phyloP scores from a whole-genome alignment of 92 coral and sea anemone genomes.

The Galaxea fascicularis region DNA sequence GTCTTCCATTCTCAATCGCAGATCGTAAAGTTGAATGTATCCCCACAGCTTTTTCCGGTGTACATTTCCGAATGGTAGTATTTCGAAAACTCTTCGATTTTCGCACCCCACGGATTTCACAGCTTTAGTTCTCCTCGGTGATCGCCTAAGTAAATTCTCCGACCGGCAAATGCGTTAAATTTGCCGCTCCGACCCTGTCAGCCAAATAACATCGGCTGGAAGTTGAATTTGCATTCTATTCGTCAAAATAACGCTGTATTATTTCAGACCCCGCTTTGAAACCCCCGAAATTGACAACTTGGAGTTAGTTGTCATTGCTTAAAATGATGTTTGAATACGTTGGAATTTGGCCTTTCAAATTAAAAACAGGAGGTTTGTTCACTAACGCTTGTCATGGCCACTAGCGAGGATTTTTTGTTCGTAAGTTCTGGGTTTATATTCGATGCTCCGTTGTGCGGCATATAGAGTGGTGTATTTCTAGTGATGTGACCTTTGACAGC shows the following conservation, averaged over 20 bases:
- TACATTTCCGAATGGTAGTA: conserved; percentile 43
- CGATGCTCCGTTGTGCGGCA: conserved; percentile 25
- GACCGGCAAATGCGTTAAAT: conserved; percentile 35
- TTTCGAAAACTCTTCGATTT: conserved; percentile 5
- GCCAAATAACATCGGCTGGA: conserved; percentile 17
- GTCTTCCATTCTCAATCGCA: conserved; percentile 12
- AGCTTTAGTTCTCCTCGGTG: conserved; percentile 20
- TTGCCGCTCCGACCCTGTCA: conserved; percentile 25
- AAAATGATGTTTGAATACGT: neutral
- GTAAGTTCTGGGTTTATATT: conserved; percentile 35
- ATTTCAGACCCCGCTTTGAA: conserved; percentile 10
- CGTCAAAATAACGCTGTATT: conserved; percentile 23
- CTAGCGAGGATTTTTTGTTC: conserved; percentile 15
- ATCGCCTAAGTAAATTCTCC: conserved; percentile 32
- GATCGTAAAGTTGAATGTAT: conserved; percentile 13
- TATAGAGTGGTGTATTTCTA: conserved; percentile 65
- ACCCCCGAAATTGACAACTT: conserved; percentile 18
- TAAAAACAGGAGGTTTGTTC: neutral
- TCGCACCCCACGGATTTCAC: conserved; percentile 29
- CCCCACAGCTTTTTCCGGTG: conserved; percentile 51
- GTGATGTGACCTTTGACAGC: conserved; percentile 86
- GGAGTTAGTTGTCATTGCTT: neutral
- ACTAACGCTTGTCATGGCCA: neutral
- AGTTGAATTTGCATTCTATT: conserved; percentile 43
- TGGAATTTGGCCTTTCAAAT: conserved; percentile 1